Evolutionary conservation across 92 coral and sea anemone genomes (phyloP).

Genomic region (Zoanthus gigantus): DNA sequence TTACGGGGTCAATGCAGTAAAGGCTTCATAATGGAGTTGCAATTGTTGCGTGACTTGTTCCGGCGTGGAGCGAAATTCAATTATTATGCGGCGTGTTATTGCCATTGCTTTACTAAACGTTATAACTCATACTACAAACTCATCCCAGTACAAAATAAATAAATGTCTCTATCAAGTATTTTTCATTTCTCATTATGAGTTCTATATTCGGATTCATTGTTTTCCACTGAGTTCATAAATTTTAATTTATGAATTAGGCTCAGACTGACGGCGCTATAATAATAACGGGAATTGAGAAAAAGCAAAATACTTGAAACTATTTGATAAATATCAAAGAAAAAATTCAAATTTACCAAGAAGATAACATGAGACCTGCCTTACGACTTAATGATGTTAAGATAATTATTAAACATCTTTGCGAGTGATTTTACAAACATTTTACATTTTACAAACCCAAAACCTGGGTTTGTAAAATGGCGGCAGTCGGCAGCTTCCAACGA

Average conservation of each 20-base stretch:
- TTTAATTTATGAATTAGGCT: background rate
- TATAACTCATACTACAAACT: background rate
- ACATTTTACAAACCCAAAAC: background rate
- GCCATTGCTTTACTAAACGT: background rate
- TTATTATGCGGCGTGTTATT: background rate
- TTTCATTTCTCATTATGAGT: background rate
- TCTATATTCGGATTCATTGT: background rate
- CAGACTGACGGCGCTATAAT: background rate
- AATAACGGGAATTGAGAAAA: background rate
- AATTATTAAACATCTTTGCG: background rate
- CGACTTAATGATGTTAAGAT: background rate
- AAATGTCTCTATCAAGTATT: background rate
- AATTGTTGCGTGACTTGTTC: background rate
- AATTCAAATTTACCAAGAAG: background rate
- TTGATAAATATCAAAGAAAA: background rate
- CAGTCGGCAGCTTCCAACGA: background rate
- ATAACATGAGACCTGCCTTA: background rate
- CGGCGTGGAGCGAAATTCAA: background rate
- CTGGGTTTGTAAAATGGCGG: background rate
- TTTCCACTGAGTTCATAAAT: background rate
- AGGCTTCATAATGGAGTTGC: background rate
- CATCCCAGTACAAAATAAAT: background rate
- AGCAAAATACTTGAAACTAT: background rate
- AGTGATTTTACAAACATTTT: background rate
- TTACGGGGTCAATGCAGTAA: background rate